Percentiles rank a stretch among this genome's conserved stretches.
Conservation (phyloP, 2,113 vertebrate genomes). For the Melanotaenia duboulayi region DNA sequence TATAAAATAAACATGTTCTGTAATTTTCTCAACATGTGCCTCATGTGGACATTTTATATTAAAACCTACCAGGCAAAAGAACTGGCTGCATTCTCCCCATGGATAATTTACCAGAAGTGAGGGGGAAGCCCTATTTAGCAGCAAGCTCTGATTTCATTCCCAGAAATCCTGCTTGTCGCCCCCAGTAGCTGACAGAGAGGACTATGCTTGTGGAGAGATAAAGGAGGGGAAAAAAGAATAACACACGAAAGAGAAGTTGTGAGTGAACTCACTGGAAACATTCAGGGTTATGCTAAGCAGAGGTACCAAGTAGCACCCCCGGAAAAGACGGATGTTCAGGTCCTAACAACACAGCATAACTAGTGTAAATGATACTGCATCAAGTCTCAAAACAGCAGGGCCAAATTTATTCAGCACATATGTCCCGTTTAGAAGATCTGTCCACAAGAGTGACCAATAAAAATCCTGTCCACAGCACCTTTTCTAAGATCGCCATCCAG, state of each 20-base stretch:
- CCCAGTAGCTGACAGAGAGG: constrained; percentile 26
- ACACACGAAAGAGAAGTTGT: neutral
- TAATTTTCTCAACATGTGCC: constrained; percentile 52
- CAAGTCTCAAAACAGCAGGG: constrained; percentile 1
- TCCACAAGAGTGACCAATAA: constrained; percentile 1
- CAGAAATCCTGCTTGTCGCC: constrained; percentile 44
- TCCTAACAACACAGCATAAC: neutral
- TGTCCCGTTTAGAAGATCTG: neutral
- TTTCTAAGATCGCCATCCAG: constrained; percentile 39
- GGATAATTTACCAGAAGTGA: constrained; percentile 52
- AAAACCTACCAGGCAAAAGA: constrained; percentile 39
- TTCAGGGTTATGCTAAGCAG: neutral
- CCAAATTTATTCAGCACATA: constrained; percentile 10
- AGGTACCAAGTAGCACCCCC: constrained; percentile 1
- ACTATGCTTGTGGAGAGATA: constrained; percentile 6
- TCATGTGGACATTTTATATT: constrained; percentile 35
- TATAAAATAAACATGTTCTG: constrained; percentile 53
- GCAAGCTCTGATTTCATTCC: constrained; percentile 59
- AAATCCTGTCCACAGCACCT: constrained; percentile 5
- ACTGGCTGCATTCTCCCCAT: constrained; percentile 20
- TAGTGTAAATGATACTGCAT: constrained; percentile 12
- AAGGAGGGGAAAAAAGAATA: neutral
- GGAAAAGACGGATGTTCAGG: neutral
- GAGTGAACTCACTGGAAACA: neutral
- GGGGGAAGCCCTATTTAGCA: constrained; percentile 64